Percentiles rank a stretch among this genome's conserved stretches.
These are phyloP conservation scores for Linurgus olivaceus DNA, from an alignment of 2,797 vertebrate species.

Conservation along the genomic window DNA sequence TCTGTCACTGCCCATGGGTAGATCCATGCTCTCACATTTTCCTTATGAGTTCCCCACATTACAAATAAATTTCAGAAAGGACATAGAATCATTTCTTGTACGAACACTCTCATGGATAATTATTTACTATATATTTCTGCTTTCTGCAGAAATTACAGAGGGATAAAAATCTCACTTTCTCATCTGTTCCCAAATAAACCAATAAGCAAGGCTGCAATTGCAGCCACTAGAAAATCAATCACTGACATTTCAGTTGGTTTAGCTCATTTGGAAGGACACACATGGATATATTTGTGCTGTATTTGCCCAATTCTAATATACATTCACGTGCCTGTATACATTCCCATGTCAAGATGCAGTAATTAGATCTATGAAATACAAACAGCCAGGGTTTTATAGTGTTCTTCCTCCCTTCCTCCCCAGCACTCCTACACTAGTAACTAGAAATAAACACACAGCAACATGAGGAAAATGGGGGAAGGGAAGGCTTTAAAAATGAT, in stretches of 20 bases:
- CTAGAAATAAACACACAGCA: not conserved
- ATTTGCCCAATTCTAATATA: slow-evolving; percentile 44
- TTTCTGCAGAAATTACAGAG: slow-evolving; percentile 2
- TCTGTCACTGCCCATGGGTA: not conserved
- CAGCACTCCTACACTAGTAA: not conserved
- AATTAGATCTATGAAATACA: slow-evolving; percentile 47
- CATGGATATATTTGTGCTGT: not conserved
- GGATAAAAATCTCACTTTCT: not conserved
- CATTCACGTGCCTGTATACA: not conserved
- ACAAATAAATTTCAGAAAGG: not conserved
- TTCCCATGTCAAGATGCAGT: not conserved
- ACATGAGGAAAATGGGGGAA: not conserved
- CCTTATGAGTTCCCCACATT: not conserved
- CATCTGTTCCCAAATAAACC: slow-evolving; percentile 11
- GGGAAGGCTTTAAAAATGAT: not conserved
- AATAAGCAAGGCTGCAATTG: slow-evolving; percentile 8
- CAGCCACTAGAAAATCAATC: slow-evolving; percentile 20
- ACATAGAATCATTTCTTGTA: not conserved
- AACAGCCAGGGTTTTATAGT: not conserved
- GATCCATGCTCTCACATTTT: not conserved
- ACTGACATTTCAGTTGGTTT: not conserved
- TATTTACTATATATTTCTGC: not conserved
- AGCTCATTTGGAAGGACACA: slow-evolving; percentile 22
- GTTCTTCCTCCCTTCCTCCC: not conserved
- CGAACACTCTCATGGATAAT: not conserved